phyloP scores from a whole-genome alignment of 1,140 invertebrate species.

The Lordiphosa collinella region DNA sequence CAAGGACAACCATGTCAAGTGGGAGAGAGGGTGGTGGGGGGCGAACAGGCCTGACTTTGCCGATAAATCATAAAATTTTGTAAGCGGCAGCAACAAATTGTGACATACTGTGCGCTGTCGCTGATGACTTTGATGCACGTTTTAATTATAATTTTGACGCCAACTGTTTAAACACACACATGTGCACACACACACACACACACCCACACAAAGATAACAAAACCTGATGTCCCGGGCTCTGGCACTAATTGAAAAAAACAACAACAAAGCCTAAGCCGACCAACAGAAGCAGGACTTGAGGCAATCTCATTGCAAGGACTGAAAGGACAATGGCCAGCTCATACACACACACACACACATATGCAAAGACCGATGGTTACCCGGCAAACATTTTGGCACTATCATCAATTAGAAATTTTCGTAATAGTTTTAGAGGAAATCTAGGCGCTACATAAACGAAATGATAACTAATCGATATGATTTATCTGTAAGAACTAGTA shows the following conservation, averaged over 20 bases:
- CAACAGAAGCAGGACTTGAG: conserved; percentile 9
- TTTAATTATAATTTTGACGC: conserved; percentile 77
- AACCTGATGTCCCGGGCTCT: neutral
- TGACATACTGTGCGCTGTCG: conserved; percentile 62
- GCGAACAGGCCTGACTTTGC: conserved; percentile 9
- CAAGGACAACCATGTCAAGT: conserved; percentile 64
- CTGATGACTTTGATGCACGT: conserved; percentile 71
- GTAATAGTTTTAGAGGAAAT: too few relatives aligned
- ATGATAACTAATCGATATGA: too few relatives aligned
- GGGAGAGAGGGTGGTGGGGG: neutral
- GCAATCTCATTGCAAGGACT: conserved; percentile 17
- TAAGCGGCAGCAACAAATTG: conserved; percentile 48
- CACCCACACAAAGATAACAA: neutral
- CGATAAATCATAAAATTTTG: conserved; percentile 47
- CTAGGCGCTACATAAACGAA: too few relatives aligned
- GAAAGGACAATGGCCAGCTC: conserved; percentile 50
- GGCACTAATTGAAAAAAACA: conserved; percentile 26
- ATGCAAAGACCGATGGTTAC: neutral
- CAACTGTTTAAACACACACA: conserved; percentile 40
- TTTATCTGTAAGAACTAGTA: too few relatives aligned
- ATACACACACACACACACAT: conserved; percentile 14
- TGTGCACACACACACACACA: conserved; percentile 8
- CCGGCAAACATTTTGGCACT: too few relatives aligned
- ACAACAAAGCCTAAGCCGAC: conserved; percentile 11
- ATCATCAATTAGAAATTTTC: too few relatives aligned